Evolutionary conservation across 2,797 vertebrate genomes (phyloP), one percentile per base, ranked within the genome.

Genomic region (Apogon hyalosoma): DNA sequence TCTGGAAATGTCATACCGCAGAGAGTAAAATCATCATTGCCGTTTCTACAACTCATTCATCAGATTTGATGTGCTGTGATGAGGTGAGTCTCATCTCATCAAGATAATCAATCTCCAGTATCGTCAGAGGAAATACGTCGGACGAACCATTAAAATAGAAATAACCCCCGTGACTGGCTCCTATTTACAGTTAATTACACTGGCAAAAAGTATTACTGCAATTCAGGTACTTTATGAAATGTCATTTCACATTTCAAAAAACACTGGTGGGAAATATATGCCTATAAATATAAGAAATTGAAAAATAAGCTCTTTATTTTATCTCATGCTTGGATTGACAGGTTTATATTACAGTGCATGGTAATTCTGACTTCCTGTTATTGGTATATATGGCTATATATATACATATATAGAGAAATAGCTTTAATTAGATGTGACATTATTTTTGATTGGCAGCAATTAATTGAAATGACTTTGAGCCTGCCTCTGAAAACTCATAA

Each of bases 401-500:
- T 28, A 28, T 28, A 28, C 24, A 28, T 28, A 28, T 28, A 28
- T 28, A 28, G 24, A 28, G 24, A 72, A 57, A 65, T 46, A 75
- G 28, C 48, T 13, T 15, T 78, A 55, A 78, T 76, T 75, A 87
- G 53, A 15, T 9, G 15, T 49, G 57, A 40, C 68, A 50, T 65
- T 50, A 36, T 31, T 60, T 75, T 64, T 78, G 77, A 84, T 72
- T 82, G 86, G 36, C 80, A 69, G 72, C 52, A 49, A 80, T 86
- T 70, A 62, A 70, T 63, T 63, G 31, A 57, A 28, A 46, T 66
- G 38, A 73, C 79, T 80, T 82, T 42, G 58, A 74, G 59, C 52
- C 49, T 73, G 24, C 52, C 6, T 88, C 47, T 42, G 69, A 87
- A 87, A 88, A 77, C 76, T 82, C 80, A 82, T 83, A 83, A 48